phyloP scores from a whole-genome alignment of 2,113 vertebrate species.

The Microtus montanus region DNA sequence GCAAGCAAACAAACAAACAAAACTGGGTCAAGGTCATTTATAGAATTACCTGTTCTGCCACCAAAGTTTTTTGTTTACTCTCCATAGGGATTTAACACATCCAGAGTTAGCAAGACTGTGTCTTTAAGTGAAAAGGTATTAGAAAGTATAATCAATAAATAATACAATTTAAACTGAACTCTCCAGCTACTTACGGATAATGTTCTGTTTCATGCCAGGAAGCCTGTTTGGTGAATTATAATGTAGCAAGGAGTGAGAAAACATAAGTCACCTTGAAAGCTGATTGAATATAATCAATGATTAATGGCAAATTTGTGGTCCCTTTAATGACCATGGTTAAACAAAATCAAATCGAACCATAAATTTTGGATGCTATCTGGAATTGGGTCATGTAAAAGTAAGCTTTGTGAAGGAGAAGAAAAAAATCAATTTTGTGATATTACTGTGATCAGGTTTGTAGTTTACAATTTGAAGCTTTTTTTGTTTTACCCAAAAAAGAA shows the following conservation, averaged over 20 bases:
- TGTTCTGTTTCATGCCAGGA: slow-evolving; percentile 63
- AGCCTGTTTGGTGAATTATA: slow-evolving; percentile 75
- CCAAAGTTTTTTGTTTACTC: neutral
- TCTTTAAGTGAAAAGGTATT: slow-evolving; percentile 66
- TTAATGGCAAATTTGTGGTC: slow-evolving; percentile 83
- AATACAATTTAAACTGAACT: slow-evolving; percentile 72
- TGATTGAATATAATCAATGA: slow-evolving; percentile 84
- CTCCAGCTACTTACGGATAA: slow-evolving; percentile 60
- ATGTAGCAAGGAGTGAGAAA: slow-evolving; percentile 51
- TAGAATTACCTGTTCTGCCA: slow-evolving; percentile 30
- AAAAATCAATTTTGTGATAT: slow-evolving; percentile 82
- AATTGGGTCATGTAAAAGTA: slow-evolving; percentile 78
- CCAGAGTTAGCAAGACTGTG: neutral
- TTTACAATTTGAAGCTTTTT: slow-evolving; percentile 29
- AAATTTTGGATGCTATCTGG: slow-evolving; percentile 79
- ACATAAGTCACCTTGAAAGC: slow-evolving; percentile 85
- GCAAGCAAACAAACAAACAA: neutral
- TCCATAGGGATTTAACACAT: neutral
- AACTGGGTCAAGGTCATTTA: neutral
- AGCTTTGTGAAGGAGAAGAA: slow-evolving; percentile 77
- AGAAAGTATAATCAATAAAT: slow-evolving; percentile 69
- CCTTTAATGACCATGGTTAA: slow-evolving; percentile 82
- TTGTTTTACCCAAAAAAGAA: neutral
- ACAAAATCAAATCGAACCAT: slow-evolving; percentile 83
- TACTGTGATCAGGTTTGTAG: slow-evolving; percentile 54